Evolutionary conservation across 2,113 vertebrate species (phyloP).

Genomic region (Pseudorhombus dupliciocellatus): DNA sequence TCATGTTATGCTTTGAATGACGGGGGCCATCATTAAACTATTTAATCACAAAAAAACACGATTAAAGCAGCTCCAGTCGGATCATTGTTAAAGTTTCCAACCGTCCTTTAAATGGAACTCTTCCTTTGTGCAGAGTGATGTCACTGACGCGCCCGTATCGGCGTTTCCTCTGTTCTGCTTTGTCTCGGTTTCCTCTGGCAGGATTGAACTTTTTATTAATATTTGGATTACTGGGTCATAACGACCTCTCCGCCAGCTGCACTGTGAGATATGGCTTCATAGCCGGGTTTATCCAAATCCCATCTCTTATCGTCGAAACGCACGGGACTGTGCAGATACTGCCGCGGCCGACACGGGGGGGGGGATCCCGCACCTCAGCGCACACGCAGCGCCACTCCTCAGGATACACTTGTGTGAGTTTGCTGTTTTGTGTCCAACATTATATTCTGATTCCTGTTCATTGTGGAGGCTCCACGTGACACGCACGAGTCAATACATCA

Average conservation of each 20-base stretch:
- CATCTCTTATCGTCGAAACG: constrained; percentile 14
- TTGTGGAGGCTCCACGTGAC: constrained; percentile 25
- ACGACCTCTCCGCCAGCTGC: constrained; percentile 43
- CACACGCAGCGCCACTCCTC: not conserved
- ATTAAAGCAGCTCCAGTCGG: constrained; percentile 6
- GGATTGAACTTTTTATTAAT: constrained; percentile 59
- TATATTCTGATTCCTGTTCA: constrained; percentile 35
- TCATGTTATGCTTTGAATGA: not conserved
- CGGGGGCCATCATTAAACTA: constrained; percentile 1
- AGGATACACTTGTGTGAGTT: not conserved
- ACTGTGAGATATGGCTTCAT: constrained; percentile 27
- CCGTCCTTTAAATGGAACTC: constrained; percentile 10
- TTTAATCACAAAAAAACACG: not conserved
- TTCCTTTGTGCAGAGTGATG: not conserved
- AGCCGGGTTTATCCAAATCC: constrained; percentile 41
- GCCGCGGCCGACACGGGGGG: constrained; percentile 1
- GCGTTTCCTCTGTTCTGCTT: constrained; percentile 3
- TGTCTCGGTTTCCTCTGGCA: constrained; percentile 48
- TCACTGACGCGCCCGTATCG: not conserved
- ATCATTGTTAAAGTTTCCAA: not conserved
- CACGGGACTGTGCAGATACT: constrained; percentile 15
- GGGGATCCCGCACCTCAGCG: not conserved
- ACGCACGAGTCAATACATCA: constrained; percentile 20
- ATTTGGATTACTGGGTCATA: constrained; percentile 60
- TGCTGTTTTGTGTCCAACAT: not conserved